These are phyloP conservation scores for Eremobia ochroleuca DNA, from an alignment of 2,888 invertebrate genomes.

Conservation along the genomic window DNA sequence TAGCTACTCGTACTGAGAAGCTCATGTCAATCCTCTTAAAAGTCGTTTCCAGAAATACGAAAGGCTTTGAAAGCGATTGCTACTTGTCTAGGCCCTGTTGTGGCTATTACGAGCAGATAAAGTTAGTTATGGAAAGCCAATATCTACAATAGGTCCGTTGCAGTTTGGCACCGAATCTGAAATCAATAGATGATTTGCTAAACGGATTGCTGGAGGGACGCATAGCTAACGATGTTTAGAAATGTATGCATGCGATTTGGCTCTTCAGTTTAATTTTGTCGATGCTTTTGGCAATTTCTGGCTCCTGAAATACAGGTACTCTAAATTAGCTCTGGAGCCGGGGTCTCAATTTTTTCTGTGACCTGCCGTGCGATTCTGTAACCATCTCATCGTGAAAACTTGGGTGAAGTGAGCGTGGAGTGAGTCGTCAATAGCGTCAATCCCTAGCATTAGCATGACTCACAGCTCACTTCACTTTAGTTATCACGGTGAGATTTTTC, in stretches of 20 bases:
- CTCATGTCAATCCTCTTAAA: not conserved
- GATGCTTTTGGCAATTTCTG: not conserved
- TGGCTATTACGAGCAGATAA: not conserved
- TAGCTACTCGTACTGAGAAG: no score
- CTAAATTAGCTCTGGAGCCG: no score
- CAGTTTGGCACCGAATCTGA: conserved; percentile 44
- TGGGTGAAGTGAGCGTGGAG: no score
- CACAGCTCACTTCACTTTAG: no score
- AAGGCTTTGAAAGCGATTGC: not conserved
- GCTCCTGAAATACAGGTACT: no score
- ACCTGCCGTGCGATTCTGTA: no score
- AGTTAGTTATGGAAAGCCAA: not conserved
- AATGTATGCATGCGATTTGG: conserved; percentile 18
- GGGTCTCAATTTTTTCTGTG: no score
- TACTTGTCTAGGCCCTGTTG: not conserved
- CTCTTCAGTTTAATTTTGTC: not conserved
- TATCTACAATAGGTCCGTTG: not conserved
- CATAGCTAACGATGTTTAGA: conserved; percentile 11
- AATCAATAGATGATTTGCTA: conserved; percentile 48
- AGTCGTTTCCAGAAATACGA: not conserved
- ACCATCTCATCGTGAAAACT: no score
- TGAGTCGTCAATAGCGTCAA: no score
- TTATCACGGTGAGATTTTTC: no score
- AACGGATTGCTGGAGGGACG: conserved; percentile 14
- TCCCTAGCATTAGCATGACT: no score